Evolutionary conservation across 2,888 invertebrate species (phyloP).

Genomic region (Clusia tigrina): DNA sequence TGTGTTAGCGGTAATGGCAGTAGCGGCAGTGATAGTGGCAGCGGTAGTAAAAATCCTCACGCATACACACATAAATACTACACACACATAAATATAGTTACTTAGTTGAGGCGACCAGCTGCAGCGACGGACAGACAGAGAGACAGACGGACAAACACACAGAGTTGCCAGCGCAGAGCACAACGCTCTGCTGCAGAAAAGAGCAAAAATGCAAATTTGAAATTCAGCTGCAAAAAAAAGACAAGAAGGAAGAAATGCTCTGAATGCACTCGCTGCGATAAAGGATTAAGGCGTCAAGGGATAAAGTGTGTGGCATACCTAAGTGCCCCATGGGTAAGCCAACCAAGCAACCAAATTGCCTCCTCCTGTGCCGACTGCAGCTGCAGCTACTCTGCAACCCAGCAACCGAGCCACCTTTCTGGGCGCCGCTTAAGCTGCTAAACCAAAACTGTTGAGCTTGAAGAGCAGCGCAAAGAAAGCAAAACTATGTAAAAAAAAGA

Average conservation of each 20-base stretch:
- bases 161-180: too few relatives aligned
- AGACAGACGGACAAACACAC: conserved; percentile 5
- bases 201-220: conserved; percentile 13
- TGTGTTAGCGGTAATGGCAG: background rate
- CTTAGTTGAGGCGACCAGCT: background rate
- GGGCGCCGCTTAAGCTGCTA: background rate
- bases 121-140: background rate
- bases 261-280: conserved; percentile 22
- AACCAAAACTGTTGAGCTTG: conserved; percentile 1
- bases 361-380: too few relatives aligned
- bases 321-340: background rate
- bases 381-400: too few relatives aligned
- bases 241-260: conserved; percentile 9
- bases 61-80: too few relatives aligned
- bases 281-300: conserved; percentile 21
- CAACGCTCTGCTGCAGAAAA: too few relatives aligned
- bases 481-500: too few relatives aligned
- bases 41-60: conserved; percentile 18
- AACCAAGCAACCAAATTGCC: too few relatives aligned
- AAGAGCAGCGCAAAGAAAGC: too few relatives aligned
- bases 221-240: conserved; percentile 7
- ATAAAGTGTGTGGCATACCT: conserved; percentile 12
- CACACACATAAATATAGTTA: too few relatives aligned
- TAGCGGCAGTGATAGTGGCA: background rate
- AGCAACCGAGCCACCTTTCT: too few relatives aligned